phyloP scores from a whole-genome alignment of 1,140 invertebrate species.

The Heliconius eleuchia region DNA sequence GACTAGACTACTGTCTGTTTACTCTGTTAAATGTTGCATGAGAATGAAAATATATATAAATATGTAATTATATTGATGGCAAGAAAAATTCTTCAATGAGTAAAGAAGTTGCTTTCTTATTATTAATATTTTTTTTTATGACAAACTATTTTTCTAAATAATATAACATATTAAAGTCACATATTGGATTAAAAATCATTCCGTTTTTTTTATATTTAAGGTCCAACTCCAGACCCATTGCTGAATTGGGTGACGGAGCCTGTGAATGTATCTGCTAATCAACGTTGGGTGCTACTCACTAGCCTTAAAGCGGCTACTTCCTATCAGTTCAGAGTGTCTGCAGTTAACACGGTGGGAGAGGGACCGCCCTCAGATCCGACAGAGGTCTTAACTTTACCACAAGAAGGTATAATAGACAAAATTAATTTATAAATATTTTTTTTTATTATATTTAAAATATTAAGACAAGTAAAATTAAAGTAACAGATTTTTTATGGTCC shows the following conservation, averaged over 20 bases:
- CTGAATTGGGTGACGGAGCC: constrained; percentile 94
- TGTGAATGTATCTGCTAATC: constrained; percentile 91
- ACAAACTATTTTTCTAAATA: no score
- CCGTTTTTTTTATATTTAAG: constrained; percentile 75
- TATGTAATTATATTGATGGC: no score
- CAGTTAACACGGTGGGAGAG: constrained; percentile 97
- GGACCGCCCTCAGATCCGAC: constrained; percentile 94
- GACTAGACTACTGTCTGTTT: no score
- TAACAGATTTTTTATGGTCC: not conserved
- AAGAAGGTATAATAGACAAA: constrained; percentile 88
- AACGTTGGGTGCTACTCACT: constrained; percentile 90
- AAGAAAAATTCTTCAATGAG: no score
- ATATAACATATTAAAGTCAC: not conserved
- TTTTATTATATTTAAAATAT: no score
- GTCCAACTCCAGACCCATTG: constrained; percentile 89
- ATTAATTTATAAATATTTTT: no score
- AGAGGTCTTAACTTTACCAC: constrained; percentile 92
- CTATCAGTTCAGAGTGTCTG: constrained; percentile 97
- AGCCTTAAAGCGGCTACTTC: constrained; percentile 96
- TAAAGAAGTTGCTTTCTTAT: no score
- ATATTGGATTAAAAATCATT: no score
- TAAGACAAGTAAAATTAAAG: no score
- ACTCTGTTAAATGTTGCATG: no score
- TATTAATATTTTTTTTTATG: no score
- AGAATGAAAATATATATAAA: no score